Conservation (phyloP, 2,797 vertebrate genomes). For the Capromys pilorides region DNA sequence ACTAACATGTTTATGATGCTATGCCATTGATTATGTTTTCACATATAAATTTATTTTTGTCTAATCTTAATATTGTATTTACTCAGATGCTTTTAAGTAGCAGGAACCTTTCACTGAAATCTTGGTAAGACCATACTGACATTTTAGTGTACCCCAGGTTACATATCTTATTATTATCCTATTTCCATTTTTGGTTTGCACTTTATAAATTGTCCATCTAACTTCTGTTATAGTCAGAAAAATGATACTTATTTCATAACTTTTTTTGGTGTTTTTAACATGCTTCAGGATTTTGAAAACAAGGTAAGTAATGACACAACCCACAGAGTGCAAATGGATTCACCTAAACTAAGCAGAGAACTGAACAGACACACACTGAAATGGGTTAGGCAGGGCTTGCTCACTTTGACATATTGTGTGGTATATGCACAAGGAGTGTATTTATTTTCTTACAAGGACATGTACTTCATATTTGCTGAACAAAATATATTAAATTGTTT, state of each 20-base stretch:
- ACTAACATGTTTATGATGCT: neutral
- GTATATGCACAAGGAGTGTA: neutral
- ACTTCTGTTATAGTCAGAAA: conserved; percentile 1
- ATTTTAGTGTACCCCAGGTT: conserved; percentile 6
- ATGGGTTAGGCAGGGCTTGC: neutral
- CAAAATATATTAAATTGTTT: neutral
- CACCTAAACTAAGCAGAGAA: neutral
- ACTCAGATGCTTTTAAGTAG: neutral
- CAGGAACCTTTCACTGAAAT: conserved; percentile 37
- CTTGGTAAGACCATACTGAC: neutral
- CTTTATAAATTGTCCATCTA: conserved; percentile 22
- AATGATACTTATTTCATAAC: neutral
- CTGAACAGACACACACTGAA: neutral
- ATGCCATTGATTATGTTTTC: neutral
- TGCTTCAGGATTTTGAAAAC: conserved; percentile 90
- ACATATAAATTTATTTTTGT: conserved; percentile 26
- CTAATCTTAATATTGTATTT: conserved; percentile 24
- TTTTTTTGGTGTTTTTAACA: conserved; percentile 72
- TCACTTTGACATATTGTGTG: neutral
- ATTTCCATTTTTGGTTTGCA: neutral
- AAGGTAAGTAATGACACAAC: conserved; percentile 88
- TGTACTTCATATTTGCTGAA: conserved; percentile 3
- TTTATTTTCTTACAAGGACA: neutral
- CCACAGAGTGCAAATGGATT: neutral
- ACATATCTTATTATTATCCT: neutral